Conservation (phyloP, 2,113 vertebrate species). For the Diadophis punctatus region DNA sequence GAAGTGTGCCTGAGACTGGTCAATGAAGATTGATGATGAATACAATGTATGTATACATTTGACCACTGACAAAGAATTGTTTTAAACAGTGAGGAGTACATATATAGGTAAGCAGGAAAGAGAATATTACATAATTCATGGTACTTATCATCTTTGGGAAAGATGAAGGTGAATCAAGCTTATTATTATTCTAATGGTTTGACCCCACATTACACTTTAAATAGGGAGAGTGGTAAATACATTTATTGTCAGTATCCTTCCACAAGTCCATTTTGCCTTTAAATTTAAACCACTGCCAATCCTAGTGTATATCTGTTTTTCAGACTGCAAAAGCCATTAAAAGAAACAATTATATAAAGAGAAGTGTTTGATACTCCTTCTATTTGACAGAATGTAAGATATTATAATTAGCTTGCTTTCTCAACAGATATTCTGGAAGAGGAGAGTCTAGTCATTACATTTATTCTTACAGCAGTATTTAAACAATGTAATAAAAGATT, state of each 20-base stretch:
- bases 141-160: not conserved
- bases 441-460: not conserved
- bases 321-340: not conserved
- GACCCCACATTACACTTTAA: not conserved
- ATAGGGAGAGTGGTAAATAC: not conserved
- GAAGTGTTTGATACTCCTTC: not conserved
- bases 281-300: not conserved
- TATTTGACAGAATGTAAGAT: not conserved
- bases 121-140: not conserved
- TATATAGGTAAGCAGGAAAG: not conserved
- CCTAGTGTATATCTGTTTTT: not conserved
- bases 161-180: not conserved
- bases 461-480: fast-evolving
- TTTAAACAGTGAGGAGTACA: not conserved
- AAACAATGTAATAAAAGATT: not conserved
- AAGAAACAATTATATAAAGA: not conserved
- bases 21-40: not conserved
- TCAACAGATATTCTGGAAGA: not conserved
- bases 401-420: not conserved
- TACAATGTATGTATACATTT: not conserved
- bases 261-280: not conserved
- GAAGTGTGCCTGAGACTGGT: not conserved
- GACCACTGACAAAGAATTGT: not conserved
- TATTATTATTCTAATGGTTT: not conserved
- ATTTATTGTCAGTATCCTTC: not conserved